phyloP scores from a whole-genome alignment of 2,797 vertebrate genomes.

The Telmatherina bonti region DNA sequence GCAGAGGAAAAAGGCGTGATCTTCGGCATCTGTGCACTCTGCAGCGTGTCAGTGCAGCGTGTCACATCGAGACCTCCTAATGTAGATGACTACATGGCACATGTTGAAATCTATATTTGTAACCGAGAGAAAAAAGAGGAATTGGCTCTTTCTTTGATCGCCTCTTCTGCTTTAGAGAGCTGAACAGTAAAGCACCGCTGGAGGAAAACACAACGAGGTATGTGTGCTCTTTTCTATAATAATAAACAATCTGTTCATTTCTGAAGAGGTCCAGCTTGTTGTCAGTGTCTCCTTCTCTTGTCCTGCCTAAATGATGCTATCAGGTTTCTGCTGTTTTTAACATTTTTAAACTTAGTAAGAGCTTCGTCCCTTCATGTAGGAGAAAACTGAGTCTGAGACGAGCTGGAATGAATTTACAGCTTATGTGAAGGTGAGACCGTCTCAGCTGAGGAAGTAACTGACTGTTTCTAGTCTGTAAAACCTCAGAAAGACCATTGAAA shows the following conservation, averaged over 20 bases:
- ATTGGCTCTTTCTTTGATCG: conserved; percentile 46
- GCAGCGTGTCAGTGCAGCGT: conserved; percentile 2
- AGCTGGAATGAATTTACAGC: neutral
- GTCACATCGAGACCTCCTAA: conserved; percentile 29
- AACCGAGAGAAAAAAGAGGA: conserved; percentile 65
- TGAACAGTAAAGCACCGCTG: conserved; percentile 1
- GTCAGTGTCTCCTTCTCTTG: neutral
- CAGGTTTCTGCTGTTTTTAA: neutral
- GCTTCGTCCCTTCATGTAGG: neutral
- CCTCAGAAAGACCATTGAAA: neutral
- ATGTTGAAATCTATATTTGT: conserved; percentile 46
- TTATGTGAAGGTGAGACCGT: neutral
- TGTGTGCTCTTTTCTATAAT: neutral
- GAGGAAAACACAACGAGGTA: conserved; percentile 66
- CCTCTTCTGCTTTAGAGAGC: conserved; percentile 28
- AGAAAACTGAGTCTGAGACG: conserved; percentile 4
- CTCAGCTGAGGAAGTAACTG: conserved; percentile 42
- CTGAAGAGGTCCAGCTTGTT: neutral
- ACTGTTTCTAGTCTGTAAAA: conserved; percentile 24
- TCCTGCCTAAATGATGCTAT: neutral
- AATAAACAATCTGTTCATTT: neutral
- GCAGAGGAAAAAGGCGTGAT: conserved; percentile 40
- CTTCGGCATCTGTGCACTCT: conserved; percentile 58
- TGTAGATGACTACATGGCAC: conserved; percentile 21
- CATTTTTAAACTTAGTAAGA: neutral